Evolutionary conservation across 2,888 invertebrate species (phyloP).

Genomic region (Tinea pellionella): DNA sequence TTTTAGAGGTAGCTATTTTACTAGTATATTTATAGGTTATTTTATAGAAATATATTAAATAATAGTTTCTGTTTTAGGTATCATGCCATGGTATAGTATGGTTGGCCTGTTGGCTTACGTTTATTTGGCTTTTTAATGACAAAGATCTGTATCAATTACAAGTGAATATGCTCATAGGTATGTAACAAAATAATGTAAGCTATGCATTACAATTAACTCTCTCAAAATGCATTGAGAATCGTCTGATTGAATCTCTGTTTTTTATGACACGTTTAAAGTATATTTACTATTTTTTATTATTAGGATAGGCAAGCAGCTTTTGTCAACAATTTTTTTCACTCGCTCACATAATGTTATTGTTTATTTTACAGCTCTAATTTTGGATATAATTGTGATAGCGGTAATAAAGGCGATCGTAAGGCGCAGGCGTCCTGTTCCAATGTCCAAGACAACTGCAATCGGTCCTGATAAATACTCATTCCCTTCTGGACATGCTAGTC

Average conservation of each 20-base stretch:
- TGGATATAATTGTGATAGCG: constrained; percentile 84
- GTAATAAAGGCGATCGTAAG: constrained; percentile 81
- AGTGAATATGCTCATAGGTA: constrained; percentile 88
- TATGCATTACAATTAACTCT: background rate
- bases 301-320: too few species aligned
- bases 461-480: constrained; percentile 92
- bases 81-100: constrained; percentile 92
- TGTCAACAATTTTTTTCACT: too few species aligned
- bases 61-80: constrained; percentile 64
- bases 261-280: too few species aligned
- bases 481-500: constrained; percentile 94
- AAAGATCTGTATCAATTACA: constrained; percentile 80
- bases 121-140: constrained; percentile 80
- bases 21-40: constrained; percentile 11
- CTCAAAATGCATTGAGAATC: too few species aligned
- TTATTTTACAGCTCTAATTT: constrained; percentile 76
- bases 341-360: too few species aligned
- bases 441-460: constrained; percentile 76
- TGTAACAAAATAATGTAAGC: constrained; percentile 23
- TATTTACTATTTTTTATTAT: background rate
- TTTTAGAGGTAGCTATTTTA: constrained; percentile 70
- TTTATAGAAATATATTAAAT: too few species aligned
- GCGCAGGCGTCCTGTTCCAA: constrained; percentile 78
- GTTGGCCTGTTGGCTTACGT: constrained; percentile 81
- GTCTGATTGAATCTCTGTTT: too few species aligned